Evolutionary conservation across 2,888 invertebrate genomes (phyloP), one percentile per base, ranked within the genome.

Genomic region (Drosophila diplacantha): DNA sequence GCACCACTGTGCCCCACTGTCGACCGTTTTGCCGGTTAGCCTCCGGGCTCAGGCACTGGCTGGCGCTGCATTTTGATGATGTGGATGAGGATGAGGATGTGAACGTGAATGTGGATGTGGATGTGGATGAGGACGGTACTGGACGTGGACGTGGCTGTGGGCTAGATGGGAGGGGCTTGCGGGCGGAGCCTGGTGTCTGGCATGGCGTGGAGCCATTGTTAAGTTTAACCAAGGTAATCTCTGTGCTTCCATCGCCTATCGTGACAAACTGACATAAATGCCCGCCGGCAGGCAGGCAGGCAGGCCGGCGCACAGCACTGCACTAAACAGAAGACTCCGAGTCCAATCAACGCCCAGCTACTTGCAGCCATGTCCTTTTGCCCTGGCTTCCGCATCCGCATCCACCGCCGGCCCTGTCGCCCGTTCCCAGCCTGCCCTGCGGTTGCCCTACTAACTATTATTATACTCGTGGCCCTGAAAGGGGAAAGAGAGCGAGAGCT

Each of bases 301-400:
- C 51, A 14, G 29, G 44, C 43, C 9, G 43, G 43, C 44, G 24
- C 24, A 41, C 41, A n/a, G 68, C 50, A 75, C 64, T 39, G 22
- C 22, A 39, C 14, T 79, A 69, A 62, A 37, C 43, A 53, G 43
- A 64, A 54, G 68, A 52, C 60, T 39, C 43, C 18, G 43, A 75
- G 83, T 83, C 80, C 83, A 80, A 80, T 80, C 80, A 80, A 83
- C 80, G 80, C 81, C 68, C 83, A 75, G 83, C 79, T 74, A 81
- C 77, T 77, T 81, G 76, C 80, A 51, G 72, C 38, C 43, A 59
- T 53, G 60, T 60, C 60, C 68, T 66, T 64, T 56, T 12, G 60
- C 60, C 29, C 14, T 35, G 35, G 12, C 63, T 43, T 51, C 53
- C 37, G 31, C 46, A 32, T 37, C 22, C 31, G 14, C 44, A 44